Evolutionary conservation across 2,797 vertebrate species (phyloP).

Genomic region (Tapera naevia): DNA sequence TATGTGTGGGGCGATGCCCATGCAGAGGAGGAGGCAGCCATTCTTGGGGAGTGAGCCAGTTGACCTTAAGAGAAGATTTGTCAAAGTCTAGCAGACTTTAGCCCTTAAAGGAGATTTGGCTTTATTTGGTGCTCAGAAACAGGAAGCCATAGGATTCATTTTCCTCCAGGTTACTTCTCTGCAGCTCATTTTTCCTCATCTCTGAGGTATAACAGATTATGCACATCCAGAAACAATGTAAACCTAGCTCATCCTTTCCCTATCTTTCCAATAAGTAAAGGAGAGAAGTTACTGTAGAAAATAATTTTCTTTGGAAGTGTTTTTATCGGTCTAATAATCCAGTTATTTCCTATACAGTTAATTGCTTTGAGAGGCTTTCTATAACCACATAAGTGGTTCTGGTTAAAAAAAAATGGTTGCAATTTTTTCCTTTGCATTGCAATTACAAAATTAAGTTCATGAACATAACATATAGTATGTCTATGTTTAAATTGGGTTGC

Average conservation of each 20-base stretch:
- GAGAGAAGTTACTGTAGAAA: not conserved
- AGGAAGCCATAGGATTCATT: not conserved
- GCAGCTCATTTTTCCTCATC: not conserved
- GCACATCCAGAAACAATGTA: not conserved
- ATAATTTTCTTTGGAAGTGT: not conserved
- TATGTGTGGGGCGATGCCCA: rapidly evolving
- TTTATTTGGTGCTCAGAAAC: not conserved
- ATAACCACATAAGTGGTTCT: not conserved
- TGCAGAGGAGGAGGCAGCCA: rapidly evolving
- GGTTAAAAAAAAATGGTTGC: not conserved
- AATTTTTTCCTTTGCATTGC: not conserved
- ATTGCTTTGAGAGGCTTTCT: not conserved
- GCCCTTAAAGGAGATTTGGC: not conserved
- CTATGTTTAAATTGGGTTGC: not conserved
- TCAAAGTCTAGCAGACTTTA: not conserved
- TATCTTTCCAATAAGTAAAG: not conserved
- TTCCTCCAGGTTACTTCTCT: not conserved
- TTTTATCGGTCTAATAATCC: not conserved
- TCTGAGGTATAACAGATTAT: not conserved
- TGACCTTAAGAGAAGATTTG: not conserved
- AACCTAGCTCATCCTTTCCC: not conserved
- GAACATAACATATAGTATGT: not conserved
- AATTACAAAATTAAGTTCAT: not conserved
- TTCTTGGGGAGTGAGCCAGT: not conserved
- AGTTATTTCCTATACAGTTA: not conserved